Percentiles rank a stretch among this genome's conserved stretches.
Conservation (phyloP, 2,888 invertebrate species). For the Allophyes oxyacanthae region DNA sequence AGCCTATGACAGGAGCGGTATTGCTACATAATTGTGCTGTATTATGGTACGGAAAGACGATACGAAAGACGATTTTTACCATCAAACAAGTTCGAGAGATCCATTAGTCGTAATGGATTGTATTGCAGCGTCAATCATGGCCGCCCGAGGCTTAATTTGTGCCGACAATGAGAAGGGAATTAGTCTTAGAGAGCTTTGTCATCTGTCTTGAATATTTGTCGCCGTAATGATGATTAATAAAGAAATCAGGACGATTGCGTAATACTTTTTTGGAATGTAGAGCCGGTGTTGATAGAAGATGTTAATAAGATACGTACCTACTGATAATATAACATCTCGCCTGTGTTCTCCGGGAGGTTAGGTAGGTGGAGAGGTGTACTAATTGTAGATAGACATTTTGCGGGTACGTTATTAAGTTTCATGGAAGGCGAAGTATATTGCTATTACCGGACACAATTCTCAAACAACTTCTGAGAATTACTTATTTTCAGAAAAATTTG, state of each 20-base stretch:
- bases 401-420: no score
- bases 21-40: constrained; percentile 13
- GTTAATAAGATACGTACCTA: no score
- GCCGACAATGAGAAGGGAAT: constrained; percentile 65
- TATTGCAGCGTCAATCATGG: constrained; percentile 69
- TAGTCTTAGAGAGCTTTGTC: constrained; percentile 59
- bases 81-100: constrained; percentile 61
- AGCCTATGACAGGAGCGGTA: constrained; percentile 13
- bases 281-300: no score
- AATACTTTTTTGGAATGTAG: constrained; percentile 4
- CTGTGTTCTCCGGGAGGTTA: no score
- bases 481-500: no score
- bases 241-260: constrained; percentile 20
- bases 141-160: constrained; percentile 63
- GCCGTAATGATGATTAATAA: constrained; percentile 31
- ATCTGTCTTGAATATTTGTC: constrained; percentile 48
- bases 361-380: no score
- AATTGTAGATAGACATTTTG: no score
- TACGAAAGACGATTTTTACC: constrained; percentile 49
- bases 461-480: no score
- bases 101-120: constrained; percentile 75
- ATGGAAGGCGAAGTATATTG: no score
- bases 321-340: no score
- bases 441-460: no score
- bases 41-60: background rate